Evolutionary conservation across 1,140 invertebrate genomes (phyloP), one percentile per base, ranked within the genome.

Genomic region (Homarus americanus): DNA sequence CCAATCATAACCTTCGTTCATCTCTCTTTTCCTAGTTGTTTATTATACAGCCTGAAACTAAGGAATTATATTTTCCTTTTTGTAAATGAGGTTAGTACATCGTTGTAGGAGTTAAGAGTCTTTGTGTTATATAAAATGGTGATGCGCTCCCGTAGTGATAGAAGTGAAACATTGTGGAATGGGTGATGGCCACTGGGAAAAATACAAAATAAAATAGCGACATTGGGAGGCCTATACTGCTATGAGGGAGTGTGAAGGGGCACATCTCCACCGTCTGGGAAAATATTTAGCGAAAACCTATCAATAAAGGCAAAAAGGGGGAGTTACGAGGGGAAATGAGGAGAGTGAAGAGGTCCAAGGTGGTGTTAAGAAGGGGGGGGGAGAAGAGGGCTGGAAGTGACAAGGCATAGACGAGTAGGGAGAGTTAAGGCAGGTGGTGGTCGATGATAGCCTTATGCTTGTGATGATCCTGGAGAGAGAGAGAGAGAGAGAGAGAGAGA

Each of bases 241-340:
- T 12, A 34, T 24, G 75, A 38, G 44, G 75, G 34, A n/a, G 34
- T 49, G 38, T 78, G n/a, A 28, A 69, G 63, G 63, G 63, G n/a
- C 24, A 69, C 63, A 69, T 32, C n/a, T 32, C 28, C 44, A 24
- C 75, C 75, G 28, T 41, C 75, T 78, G 28, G 75, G 75, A 78
- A 78, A 78, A 78, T 78, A 78, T 78, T 78, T 78, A 49, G 75
- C 75, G 44, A 78, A 78, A 44, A 40, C 75, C 75, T 49, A 78
- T 78, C 75, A 41, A 78, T 78, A 78, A 78, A 44, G 75, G 75
- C 4, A 36, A n/a, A 17, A 7, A 1, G 34, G 36, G 34, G 38
- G 38, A 7, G 75, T 24, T 41, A 12, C 40, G 38, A 32, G 41
- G 75, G 40, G 40, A 32, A 78, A 49, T 28, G 75, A 49, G 34